Evolutionary conservation across 1,140 invertebrate species (phyloP).

Genomic region (Zaprionus taronus): DNA sequence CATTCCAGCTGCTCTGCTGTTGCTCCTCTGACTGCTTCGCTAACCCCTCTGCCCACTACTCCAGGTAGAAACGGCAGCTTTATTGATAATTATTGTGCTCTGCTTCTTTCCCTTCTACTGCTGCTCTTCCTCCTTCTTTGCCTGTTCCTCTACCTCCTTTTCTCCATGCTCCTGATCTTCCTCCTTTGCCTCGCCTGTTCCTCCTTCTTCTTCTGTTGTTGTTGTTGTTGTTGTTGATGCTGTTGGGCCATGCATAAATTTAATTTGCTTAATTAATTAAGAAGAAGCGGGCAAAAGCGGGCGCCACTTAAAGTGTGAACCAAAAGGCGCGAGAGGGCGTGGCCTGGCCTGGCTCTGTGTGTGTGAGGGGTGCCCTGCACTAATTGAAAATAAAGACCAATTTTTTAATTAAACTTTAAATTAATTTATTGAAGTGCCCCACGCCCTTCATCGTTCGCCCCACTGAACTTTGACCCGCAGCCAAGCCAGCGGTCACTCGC

Average conservation of each 20-base stretch:
- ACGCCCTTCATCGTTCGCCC: neutral
- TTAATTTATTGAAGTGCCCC: slow-evolving; percentile 79
- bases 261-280: slow-evolving; percentile 82
- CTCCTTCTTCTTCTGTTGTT: slow-evolving; percentile 19
- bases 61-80: slow-evolving; percentile 66
- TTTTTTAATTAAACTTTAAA: slow-evolving; percentile 82
- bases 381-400: slow-evolving; percentile 82
- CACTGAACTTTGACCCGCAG: slow-evolving; percentile 65
- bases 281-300: slow-evolving; percentile 56
- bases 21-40: no score
- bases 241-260: slow-evolving; percentile 69
- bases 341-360: neutral
- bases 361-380: slow-evolving; percentile 26
- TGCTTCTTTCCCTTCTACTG: slow-evolving; percentile 24
- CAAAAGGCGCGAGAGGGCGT: neutral
- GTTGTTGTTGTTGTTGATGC: slow-evolving; percentile 42
- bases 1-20: neutral
- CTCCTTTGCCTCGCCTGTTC: neutral
- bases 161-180: neutral
- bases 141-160: neutral
- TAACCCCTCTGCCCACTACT: neutral
- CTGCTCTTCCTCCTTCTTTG: neutral
- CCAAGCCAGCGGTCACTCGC: slow-evolving; percentile 51
- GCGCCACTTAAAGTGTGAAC: slow-evolving; percentile 31
- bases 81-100: slow-evolving; percentile 79